Percentiles rank a stretch among this genome's conserved stretches.
phyloP scores from a whole-genome alignment of 1,140 invertebrate species.

The Muscidifurax raptorellus region DNA sequence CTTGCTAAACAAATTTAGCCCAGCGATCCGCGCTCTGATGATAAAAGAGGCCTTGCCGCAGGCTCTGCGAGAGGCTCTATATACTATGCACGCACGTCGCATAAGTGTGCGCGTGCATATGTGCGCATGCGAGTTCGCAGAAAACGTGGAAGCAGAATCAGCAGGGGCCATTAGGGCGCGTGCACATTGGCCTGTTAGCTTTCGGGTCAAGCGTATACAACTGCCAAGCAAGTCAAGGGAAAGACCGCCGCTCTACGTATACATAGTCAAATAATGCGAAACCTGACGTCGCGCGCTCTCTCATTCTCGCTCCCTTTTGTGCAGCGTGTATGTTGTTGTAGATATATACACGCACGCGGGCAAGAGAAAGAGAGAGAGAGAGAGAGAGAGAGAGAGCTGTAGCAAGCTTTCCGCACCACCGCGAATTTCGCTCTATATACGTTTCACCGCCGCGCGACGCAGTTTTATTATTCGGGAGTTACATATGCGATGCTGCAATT shows the following conservation, averaged over 20 bases:
- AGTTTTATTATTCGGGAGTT: no score
- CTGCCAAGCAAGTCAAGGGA: slow-evolving; percentile 15
- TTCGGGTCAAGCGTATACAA: slow-evolving; percentile 16
- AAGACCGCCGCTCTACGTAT: neutral
- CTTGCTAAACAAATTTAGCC: slow-evolving; percentile 63
- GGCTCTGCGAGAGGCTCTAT: neutral
- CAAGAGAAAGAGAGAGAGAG: no score
- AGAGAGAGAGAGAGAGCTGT: no score
- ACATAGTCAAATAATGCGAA: neutral
- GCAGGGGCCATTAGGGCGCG: slow-evolving; percentile 20
- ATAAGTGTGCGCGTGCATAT: neutral
- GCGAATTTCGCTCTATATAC: no score
- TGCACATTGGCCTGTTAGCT: neutral
- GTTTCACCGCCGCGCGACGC: no score
- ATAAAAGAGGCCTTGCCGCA: slow-evolving; percentile 52
- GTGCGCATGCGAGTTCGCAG: neutral
- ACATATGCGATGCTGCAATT: no score
- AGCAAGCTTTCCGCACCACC: no score
- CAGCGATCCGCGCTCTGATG: slow-evolving; percentile 49
- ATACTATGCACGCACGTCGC: neutral
- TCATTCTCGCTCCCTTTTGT: neutral
- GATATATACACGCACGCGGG: neutral
- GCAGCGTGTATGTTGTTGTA: neutral
- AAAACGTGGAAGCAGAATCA: neutral
- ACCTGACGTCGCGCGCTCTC: neutral